Base-by-base conservation (phyloP, 2,797 vertebrate species). In the Remorina albescens region DNA sequence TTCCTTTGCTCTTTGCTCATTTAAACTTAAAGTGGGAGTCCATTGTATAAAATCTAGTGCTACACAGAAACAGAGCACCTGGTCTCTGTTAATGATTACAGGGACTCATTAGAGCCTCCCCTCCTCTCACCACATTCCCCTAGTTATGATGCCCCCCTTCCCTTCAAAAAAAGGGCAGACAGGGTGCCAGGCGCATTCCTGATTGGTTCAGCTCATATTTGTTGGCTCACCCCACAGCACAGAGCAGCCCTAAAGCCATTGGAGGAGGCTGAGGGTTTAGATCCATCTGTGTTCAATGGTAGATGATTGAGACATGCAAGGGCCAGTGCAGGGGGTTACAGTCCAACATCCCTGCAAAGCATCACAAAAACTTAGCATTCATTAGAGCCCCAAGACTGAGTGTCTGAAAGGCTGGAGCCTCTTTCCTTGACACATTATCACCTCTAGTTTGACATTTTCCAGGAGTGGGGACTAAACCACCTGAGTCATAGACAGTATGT, bases 71-170 rank as follows among this genome's bases (percentile, higher is more conserved):
- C 60, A 70, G 26, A 89, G 78, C 91, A 89, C 90, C 88, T 91
- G 89, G 86, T 86, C 78, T 91, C 76, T 88, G 86, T 92, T 92
- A 90, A 90, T 88, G 86, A 87, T 90, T 84, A 87, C 71, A 86
- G 82, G 81, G 84, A 90, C 88, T 91, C 90, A 88, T 86, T 92
- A 91, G 75, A 85, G 67, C 54, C 62, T 53, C 44, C 68, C 81
- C 75, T 79, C 80, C 67, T 85, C 88, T 80, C 42, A 68, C 83
- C 80, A 76, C 88, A 88, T 83, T 83, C 86, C 80, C 84, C 47
- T 53, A 56, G 78, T 84, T 83, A 80, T 89, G 86, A 88, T 54
- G 9, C 74, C 76, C 64, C 71, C 34, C 21, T 15, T 34, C 34
- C 37, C 36, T n/a, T 15, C 60, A 34, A 71, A 67, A 57, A 72